A percentile compares a stretch with the other conserved stretches of the same genome.
Conservation (phyloP, 1,140 invertebrate species). For the Vanessa atalanta region DNA sequence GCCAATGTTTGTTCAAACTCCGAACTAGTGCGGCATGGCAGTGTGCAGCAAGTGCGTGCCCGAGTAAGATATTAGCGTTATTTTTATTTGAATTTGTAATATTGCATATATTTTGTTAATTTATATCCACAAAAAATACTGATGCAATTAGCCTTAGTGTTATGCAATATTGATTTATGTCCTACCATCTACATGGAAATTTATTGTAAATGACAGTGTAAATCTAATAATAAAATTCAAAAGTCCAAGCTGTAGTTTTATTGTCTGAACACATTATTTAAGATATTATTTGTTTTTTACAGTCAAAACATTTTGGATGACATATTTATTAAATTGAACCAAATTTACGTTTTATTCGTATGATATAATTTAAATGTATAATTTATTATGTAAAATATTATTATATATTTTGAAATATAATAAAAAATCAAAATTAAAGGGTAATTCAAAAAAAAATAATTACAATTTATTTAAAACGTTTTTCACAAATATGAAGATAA, state of each 20-base stretch:
- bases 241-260: conserved; percentile 56
- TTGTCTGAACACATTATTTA: not conserved
- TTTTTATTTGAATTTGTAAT: conserved; percentile 79
- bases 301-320: no score
- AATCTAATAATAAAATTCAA: conserved; percentile 81
- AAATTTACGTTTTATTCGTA: no score
- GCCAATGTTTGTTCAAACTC: conserved; percentile 41
- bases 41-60: conserved; percentile 68
- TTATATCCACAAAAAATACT: conserved; percentile 79
- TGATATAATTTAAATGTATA: no score
- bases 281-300: no score
- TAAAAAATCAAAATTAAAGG: no score
- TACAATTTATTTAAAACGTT: no score
- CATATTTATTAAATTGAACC: no score
- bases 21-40: conserved; percentile 40
- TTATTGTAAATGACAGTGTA: conserved; percentile 81
- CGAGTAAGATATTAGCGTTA: conserved; percentile 81
- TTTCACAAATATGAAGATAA: no score
- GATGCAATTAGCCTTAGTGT: conserved; percentile 80
- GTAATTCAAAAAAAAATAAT: no score
- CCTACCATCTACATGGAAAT: conserved; percentile 80
- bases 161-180: conserved; percentile 81
- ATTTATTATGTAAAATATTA: no score
- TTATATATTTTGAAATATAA: no score
- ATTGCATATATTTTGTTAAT: conserved; percentile 80